Evolutionary conservation across 2,888 invertebrate species (phyloP), one percentile per base, ranked within the genome.

Genomic region (Liposcelis brunnea): DNA sequence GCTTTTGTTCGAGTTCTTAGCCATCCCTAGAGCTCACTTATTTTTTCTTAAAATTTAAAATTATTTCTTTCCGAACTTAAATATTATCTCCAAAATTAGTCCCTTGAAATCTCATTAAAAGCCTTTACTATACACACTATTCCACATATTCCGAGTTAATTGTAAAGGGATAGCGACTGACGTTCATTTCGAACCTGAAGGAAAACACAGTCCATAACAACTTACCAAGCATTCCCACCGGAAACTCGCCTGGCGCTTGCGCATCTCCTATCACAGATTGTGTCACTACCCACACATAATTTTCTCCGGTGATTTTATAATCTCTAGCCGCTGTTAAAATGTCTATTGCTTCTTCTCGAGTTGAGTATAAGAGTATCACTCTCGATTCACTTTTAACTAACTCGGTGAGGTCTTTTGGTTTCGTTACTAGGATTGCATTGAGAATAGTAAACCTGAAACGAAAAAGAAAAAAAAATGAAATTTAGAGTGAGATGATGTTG

Each of bases 231-330:
- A 90, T 89, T 47, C 91, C 91, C 26, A 89, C 80, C 1, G 90
- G 90, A 62, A 90, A 90, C 60, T 85, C 76, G 43, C 73, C 68
- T 19, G 76, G 74, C 7, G 76, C 75, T 56, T 83, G 80, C 43
- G 49, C 51, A 54, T 81, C 82, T 55, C 84, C 84, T 48, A 91
- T 83, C 52, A 90, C 90, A 59, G 86, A 87, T 63, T 94, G 93
- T 43, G 91, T 91, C 15, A 90, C 93, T 48, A 94, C 89, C 94
- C 94, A 94, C 8, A 94, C 86, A 63, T 91, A 93, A 62, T 90
- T 90, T 63, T 90, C 89, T 7, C 84, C 84, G 3, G 83, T 85
- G 50, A 89, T 75, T 53, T 82, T 80, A 54, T 77, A 69, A 54
- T 79, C 77, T 47, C 75, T 70, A 2, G 87, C 87, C 26, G 77